A percentile compares a stretch with the other conserved stretches of the same genome.
Conservation (phyloP, 2,888 invertebrate species). For the Agapostemon virescens region DNA sequence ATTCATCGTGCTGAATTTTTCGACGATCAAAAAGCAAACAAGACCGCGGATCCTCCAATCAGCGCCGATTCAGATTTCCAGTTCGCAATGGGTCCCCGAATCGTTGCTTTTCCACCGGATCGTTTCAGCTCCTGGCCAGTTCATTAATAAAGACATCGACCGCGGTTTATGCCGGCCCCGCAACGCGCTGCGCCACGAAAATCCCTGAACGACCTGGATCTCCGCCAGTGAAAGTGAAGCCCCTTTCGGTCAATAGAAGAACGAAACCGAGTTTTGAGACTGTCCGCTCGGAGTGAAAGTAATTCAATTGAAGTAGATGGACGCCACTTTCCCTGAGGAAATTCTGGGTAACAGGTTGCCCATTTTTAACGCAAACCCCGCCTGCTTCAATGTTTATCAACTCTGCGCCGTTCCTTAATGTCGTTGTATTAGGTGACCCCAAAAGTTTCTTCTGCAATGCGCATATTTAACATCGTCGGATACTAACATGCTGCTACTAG, state of each 20-base stretch:
- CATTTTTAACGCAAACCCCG: not conserved
- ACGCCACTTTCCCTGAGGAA: slow-evolving; percentile 18
- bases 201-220: slow-evolving; percentile 1
- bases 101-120: slow-evolving; percentile 57
- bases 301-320: slow-evolving; percentile 24
- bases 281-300: slow-evolving; percentile 27
- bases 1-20: slow-evolving; percentile 75
- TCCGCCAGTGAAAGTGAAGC: slow-evolving; percentile 23
- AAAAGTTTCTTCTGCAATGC: too few relatives aligned
- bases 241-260: not conserved
- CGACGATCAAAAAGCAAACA: slow-evolving; percentile 70
- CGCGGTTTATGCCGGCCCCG: slow-evolving; percentile 15
- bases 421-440: too few relatives aligned
- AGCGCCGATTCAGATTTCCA: slow-evolving; percentile 68
- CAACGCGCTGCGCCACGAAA: slow-evolving; percentile 5
- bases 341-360: slow-evolving; percentile 14
- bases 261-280: slow-evolving; percentile 16
- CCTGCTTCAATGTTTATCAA: not conserved
- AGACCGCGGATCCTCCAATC: slow-evolving; percentile 68
- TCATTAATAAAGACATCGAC: slow-evolving; percentile 76
- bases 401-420: not conserved
- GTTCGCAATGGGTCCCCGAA: slow-evolving; percentile 37
- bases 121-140: slow-evolving; percentile 48
- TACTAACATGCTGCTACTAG: too few relatives aligned
- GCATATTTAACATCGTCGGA: too few relatives aligned